Conservation (phyloP, 2,113 vertebrate genomes). For the Arenaria interpres region DNA sequence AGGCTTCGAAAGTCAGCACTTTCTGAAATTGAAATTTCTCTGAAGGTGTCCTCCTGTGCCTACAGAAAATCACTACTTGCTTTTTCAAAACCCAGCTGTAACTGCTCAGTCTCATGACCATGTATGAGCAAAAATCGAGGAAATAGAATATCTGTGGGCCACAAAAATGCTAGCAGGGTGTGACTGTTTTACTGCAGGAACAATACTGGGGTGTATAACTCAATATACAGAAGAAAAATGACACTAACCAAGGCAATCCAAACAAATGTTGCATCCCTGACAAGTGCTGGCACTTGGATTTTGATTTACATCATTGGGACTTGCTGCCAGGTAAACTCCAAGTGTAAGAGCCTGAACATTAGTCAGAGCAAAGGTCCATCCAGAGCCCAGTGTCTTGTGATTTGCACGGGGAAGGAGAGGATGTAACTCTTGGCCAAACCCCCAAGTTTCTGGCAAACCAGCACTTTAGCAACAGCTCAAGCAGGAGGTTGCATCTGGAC, state of each 20-base stretch:
- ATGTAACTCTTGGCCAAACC: neutral
- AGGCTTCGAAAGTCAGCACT: neutral
- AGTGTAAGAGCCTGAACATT: neutral
- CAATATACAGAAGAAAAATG: neutral
- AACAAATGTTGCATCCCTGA: neutral
- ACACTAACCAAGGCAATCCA: neutral
- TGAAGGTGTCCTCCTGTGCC: neutral
- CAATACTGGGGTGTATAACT: neutral
- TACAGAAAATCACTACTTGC: neutral
- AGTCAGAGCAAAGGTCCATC: slow-evolving; percentile 2
- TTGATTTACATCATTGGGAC: neutral
- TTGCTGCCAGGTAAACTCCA: slow-evolving; percentile 8
- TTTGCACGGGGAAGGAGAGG: neutral
- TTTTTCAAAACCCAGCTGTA: slow-evolving; percentile 4
- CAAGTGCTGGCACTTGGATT: neutral
- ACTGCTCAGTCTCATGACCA: neutral
- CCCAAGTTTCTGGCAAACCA: neutral
- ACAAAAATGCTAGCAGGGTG: slow-evolving; percentile 36
- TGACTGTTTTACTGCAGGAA: neutral
- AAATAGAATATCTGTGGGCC: neutral
- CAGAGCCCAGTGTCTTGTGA: slow-evolving; percentile 10
- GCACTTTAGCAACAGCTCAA: neutral
- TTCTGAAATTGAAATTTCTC: neutral
- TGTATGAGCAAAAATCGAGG: slow-evolving; percentile 14
- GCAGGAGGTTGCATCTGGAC: neutral